Percentiles rank a stretch among this genome's conserved stretches.
Conservation (phyloP, 2,888 invertebrate genomes). For the Graphium colonna region DNA sequence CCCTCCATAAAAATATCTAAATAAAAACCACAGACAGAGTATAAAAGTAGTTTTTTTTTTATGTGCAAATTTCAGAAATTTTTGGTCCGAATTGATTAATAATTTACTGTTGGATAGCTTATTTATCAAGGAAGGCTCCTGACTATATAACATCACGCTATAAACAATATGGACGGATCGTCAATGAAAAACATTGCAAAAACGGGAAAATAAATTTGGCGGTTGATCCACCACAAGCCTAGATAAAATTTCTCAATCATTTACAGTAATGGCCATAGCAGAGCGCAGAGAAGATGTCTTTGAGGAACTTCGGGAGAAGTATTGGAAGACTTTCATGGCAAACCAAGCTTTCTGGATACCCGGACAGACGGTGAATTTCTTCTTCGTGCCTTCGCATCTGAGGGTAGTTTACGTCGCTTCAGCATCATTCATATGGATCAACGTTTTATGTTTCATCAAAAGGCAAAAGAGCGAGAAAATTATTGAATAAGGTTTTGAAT, state of each 20-base stretch:
- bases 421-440: constrained; percentile 91
- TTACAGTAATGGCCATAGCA: constrained; percentile 86
- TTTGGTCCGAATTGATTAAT: no score
- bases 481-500: neutral
- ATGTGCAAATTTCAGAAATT: no score
- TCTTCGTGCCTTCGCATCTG: constrained; percentile 84
- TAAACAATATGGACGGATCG: no score
- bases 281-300: constrained; percentile 85
- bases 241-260: neutral
- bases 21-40: no score
- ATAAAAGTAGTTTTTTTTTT: no score
- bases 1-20: no score
- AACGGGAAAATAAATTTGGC: no score
- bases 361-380: constrained; percentile 88
- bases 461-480: constrained; percentile 58
- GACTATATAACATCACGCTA: no score
- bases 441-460: constrained; percentile 91
- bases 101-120: no score
- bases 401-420: constrained; percentile 89
- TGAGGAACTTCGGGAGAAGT: constrained; percentile 85
- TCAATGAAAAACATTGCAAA: no score
- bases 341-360: constrained; percentile 93
- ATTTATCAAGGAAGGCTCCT: no score
- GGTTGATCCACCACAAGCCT: no score
- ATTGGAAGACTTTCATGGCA: constrained; percentile 84